Evolutionary conservation across 2,797 vertebrate genomes (phyloP), one percentile per base, ranked within the genome.

Genomic region (Neostethus bicornis): DNA sequence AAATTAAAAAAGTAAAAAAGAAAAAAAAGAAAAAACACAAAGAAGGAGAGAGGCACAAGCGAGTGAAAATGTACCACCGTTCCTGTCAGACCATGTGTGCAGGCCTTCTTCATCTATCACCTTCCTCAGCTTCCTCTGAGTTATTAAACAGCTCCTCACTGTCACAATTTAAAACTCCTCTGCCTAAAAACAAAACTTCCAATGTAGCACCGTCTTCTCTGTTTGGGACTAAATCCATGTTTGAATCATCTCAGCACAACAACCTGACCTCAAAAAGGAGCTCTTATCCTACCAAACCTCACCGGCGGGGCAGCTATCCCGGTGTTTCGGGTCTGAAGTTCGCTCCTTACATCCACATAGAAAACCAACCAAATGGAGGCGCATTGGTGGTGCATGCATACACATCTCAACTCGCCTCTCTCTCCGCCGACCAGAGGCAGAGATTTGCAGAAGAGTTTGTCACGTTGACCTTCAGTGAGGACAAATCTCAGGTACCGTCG

Each of bases 11-110:
- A 80, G 94, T 95, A 20, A 99, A 99, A 92, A 99, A 99, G 92
- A 99, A 99, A 95, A 99, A 99, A 95, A 99, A 98, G 92, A 99
- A 99, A 94, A 99, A 98, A 93, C 96, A 98, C 76, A 96, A 95
- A 95, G 96, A 98, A 59, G 95, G 93, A 3, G 97, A 98, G 86
- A 96, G 95, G 86, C 91, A 94, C 60, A 98, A 95, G 65, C 94
- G 92, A 58, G 94, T 96, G 59, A 98, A 97, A 93, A 96, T 96
- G 95, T 96, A 94, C 84, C 96, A 95, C 88, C 95, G 95, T 88
- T 98, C 95, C 35, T 94, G 95, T 89, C 97, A 99, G 86, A 99
- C 97, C 37, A 65, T 93, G 66, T 95, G 94, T 70, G 94, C 93
- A 39, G 95, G 94, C 77, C 82, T 96, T 79, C 90, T 95, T 45